phyloP scores from a whole-genome alignment of 2,113 vertebrate genomes.

The Carollia perspicillata region DNA sequence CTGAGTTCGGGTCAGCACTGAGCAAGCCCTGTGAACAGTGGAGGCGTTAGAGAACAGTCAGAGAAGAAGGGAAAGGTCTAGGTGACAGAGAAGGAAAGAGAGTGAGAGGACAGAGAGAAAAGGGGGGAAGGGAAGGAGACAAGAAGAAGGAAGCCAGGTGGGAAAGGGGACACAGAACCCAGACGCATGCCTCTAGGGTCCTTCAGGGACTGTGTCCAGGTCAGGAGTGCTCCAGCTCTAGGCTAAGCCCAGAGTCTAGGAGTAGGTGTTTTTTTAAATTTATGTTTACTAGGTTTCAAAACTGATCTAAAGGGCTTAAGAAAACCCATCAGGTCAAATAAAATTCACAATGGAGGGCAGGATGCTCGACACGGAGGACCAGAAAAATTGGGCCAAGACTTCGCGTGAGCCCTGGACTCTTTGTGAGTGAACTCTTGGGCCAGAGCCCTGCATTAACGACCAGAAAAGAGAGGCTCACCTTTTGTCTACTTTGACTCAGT shows the following conservation, averaged over 20 bases:
- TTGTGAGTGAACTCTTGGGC: neutral
- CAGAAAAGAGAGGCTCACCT: neutral
- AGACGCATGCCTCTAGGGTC: rapidly evolving
- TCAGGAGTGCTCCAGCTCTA: neutral
- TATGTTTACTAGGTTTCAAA: neutral
- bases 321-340: slow-evolving; percentile 2
- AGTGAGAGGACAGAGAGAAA: neutral
- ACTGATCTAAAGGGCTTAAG: neutral
- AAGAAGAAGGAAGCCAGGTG: neutral
- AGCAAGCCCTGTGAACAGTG: neutral
- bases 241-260: neutral
- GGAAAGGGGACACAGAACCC: too few species aligned
- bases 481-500: neutral
- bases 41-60: neutral
- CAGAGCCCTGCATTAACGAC: neutral
- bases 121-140: neutral
- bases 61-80: neutral
- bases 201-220: neutral
- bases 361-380: neutral
- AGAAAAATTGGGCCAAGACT: neutral
- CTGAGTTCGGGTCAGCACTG: neutral
- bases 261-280: neutral
- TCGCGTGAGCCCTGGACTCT: neutral
- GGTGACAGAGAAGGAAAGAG: neutral
- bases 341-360: slow-evolving; percentile 23